Evolutionary conservation across 2,113 vertebrate species (phyloP).

Genomic region (Gopherus evgoodei): DNA sequence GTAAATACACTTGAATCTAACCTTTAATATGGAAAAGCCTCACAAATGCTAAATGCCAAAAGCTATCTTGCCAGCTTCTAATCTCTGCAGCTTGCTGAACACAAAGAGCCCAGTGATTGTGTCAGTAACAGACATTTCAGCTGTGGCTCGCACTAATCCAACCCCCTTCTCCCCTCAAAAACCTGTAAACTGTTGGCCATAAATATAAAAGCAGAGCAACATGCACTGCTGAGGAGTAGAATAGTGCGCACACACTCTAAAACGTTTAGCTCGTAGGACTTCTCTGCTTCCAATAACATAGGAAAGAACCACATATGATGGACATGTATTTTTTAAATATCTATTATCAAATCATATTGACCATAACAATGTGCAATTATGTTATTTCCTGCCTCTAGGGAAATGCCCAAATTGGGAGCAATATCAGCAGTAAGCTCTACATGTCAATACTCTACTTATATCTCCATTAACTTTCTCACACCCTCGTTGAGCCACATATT

Average conservation of each 20-base stretch:
- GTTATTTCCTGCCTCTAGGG: not conserved
- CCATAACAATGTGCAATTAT: not conserved
- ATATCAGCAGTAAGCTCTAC: not conserved
- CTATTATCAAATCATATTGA: not conserved
- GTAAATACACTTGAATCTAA: conserved; percentile 62
- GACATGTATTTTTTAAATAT: not conserved
- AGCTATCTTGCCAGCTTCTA: conserved; percentile 37
- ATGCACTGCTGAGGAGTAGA: not conserved
- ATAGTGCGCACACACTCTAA: not conserved
- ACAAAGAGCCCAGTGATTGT: conserved; percentile 53
- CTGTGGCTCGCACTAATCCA: conserved; percentile 51
- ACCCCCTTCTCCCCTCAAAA: not conserved
- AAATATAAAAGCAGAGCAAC: conserved; percentile 65
- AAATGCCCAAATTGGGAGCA: not conserved
- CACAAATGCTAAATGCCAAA: conserved; percentile 31
- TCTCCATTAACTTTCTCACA: not conserved
- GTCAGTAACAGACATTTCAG: conserved; percentile 64
- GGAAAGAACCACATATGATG: fast-evolving
- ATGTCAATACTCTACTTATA: not conserved
- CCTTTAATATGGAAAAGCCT: conserved; percentile 26
- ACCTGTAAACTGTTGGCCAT: conserved; percentile 55
- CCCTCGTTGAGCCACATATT: not conserved
- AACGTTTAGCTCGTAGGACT: not conserved
- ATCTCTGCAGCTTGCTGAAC: conserved; percentile 47
- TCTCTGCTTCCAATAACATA: not conserved